phyloP scores from a whole-genome alignment of 2,888 invertebrate genomes.

The Diarsia brunnea region DNA sequence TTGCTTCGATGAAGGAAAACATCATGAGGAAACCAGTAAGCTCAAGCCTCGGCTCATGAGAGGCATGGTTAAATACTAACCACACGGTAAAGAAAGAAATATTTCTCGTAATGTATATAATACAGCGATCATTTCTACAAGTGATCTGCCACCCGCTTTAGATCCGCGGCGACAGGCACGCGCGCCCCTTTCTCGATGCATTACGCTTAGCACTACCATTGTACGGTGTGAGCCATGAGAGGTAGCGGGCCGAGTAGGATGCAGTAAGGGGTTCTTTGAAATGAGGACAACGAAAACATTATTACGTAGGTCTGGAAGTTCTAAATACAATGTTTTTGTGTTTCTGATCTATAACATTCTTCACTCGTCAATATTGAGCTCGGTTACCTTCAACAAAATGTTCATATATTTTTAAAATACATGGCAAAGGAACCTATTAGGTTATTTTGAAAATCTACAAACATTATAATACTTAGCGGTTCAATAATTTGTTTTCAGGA shows the following conservation, averaged over 20 bases:
- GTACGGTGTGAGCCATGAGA: slow-evolving; percentile 41
- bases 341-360: neutral
- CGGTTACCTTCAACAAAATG: neutral
- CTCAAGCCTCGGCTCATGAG: too few relatives aligned
- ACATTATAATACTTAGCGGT: neutral
- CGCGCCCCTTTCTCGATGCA: slow-evolving; percentile 84
- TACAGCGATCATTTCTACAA: slow-evolving; percentile 65
- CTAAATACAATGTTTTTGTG: neutral
- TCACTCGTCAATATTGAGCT: neutral
- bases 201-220: slow-evolving; percentile 71
- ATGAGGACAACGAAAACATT: neutral
- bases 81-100: too few relatives aligned
- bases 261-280: neutral
- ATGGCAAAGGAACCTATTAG: neutral
- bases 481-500: neutral
- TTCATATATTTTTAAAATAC: neutral
- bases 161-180: slow-evolving; percentile 77
- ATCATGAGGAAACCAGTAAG: too few relatives aligned
- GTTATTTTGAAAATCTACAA: neutral
- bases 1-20: too few relatives aligned
- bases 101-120: slow-evolving; percentile 5
- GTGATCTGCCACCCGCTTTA: slow-evolving; percentile 54
- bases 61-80: too few relatives aligned
- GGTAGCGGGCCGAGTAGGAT: slow-evolving; percentile 51
- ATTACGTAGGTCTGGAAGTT: neutral